Base-by-base conservation (phyloP, 2,113 vertebrate genomes). In the Syrrhaptes paradoxus region DNA sequence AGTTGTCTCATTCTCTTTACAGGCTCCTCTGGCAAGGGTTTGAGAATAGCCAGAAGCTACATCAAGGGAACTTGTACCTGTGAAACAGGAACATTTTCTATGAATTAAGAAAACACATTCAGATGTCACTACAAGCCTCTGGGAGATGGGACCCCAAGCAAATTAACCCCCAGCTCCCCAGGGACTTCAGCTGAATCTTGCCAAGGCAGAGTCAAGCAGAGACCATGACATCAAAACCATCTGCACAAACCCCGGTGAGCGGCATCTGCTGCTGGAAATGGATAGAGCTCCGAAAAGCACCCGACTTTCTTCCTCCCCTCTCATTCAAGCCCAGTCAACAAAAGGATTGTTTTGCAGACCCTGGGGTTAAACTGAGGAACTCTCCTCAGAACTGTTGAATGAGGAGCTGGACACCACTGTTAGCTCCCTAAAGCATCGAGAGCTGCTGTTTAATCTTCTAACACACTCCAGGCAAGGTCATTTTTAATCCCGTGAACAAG, bases 401-500 rank as follows among this genome's bases (percentile, higher is more conserved):
- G 80, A 94, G 88, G 76, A 90, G 85, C 79, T 89, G 92, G 90
- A 81, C 93, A 94, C 12, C 49, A 41, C 85, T 92, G 61, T n/a
- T 18, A 46, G 36, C 41, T 89, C 95, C 88, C 90, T 52, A 61
- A 48, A 92, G 79, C 79, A 80, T 51, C 1, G 21, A 36, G 63
- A 65, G 34, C 90, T 68, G 75, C 21, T 19, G 48, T 86, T 96
- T 94, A 87, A 95, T 95, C 93, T 92, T 68, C 83, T 78, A 72
- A 72, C 49, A 7, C 2, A 49, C 88, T 92, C 38, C 73, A 95
- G 88, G 90, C 85, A 95, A 96, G 85, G 92, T 95, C 73, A 90
- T 80, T 93, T 87, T 96, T 94, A 87, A 93, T 94, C 95, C 85
- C 55, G 57, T 78, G 86, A 90, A 89, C 82, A 94, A 96, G 95